Conservation (phyloP, 2,797 vertebrate species). For the Thaleichthys pacificus region DNA sequence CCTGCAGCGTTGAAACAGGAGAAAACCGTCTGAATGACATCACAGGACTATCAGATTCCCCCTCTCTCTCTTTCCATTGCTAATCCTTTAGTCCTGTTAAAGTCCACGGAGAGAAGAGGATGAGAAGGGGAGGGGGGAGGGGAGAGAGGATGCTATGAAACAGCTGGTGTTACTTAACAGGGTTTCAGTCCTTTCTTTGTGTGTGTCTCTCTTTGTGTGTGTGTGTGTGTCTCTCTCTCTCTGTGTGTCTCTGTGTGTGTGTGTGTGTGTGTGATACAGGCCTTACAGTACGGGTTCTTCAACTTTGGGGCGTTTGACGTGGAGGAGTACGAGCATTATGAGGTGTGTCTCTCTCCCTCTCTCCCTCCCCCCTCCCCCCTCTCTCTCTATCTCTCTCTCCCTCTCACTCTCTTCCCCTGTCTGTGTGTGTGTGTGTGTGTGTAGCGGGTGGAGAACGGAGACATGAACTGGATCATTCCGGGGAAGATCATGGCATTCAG, state of each 20-base stretch:
- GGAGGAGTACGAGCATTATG: constrained; percentile 93
- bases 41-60: too few relatives aligned
- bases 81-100: constrained; percentile 49
- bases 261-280: constrained; percentile 62
- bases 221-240: background rate
- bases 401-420: too few relatives aligned
- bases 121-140: too few relatives aligned
- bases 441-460: constrained; percentile 88
- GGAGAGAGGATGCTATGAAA: background rate
- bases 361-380: background rate
- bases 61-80: background rate
- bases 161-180: too few relatives aligned
- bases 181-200: background rate
- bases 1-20: too few relatives aligned
- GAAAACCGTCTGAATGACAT: too few relatives aligned
- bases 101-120: constrained; percentile 10
- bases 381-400: background rate
- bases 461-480: constrained; percentile 93
- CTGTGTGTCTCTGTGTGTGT: background rate
- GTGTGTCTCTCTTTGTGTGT: background rate
- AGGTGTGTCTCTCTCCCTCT: constrained; percentile 71
- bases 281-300: constrained; percentile 86
- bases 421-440: too few relatives aligned
- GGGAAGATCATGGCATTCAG: constrained; percentile 91
- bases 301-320: constrained; percentile 89